A percentile compares a stretch with the other conserved stretches of the same genome.
phyloP scores from a whole-genome alignment of 2,113 vertebrate genomes.

The Narcine bancroftii region DNA sequence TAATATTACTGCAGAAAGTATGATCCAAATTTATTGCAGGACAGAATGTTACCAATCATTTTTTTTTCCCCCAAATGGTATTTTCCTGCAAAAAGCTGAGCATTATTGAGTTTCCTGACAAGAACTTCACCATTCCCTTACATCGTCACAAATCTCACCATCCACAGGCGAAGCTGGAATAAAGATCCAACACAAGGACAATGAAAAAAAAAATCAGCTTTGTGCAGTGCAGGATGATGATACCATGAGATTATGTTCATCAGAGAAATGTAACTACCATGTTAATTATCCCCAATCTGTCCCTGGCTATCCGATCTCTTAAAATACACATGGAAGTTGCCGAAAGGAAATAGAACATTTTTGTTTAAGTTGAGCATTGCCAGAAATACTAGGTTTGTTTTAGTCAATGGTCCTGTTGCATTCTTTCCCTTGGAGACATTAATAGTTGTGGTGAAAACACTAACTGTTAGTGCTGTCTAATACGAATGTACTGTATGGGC shows the following conservation, averaged over 20 bases:
- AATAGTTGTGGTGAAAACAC: too few relatives aligned
- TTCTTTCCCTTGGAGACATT: too few relatives aligned
- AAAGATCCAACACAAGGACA: background rate
- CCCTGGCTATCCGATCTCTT: too few relatives aligned
- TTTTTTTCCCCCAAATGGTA: background rate
- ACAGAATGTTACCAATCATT: background rate
- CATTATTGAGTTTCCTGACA: background rate
- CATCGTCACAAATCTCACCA: background rate
- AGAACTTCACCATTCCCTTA: background rate
- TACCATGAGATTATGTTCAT: background rate
- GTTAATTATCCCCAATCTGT: too few relatives aligned
- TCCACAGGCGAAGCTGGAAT: background rate
- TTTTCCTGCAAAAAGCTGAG: background rate
- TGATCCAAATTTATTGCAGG: too few relatives aligned
- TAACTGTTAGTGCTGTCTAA: too few relatives aligned
- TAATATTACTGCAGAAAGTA: too few relatives aligned
- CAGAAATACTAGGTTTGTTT: too few relatives aligned
- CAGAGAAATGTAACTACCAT: too few relatives aligned
- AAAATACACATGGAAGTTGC: too few relatives aligned
- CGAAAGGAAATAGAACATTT: background rate
- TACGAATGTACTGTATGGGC: too few relatives aligned
- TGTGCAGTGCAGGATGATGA: background rate
- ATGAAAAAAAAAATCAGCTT: background rate
- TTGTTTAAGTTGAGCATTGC: background rate
- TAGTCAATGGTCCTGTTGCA: too few relatives aligned